Evolutionary conservation across 2,797 vertebrate species (phyloP).

Genomic region (Syngnathus rostellatus): DNA sequence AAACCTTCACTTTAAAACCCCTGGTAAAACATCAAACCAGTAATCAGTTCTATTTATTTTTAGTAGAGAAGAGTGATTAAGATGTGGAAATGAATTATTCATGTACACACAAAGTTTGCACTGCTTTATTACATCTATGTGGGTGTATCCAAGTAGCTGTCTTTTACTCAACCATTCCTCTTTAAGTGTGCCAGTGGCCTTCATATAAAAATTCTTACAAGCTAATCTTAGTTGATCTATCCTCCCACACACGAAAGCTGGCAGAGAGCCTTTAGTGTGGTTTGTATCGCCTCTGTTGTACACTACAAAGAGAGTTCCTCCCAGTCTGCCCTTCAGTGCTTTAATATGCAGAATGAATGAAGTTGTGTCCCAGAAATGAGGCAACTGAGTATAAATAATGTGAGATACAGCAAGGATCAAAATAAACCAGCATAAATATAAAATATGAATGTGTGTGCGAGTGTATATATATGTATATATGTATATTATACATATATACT

Average conservation of each 20-base stretch:
- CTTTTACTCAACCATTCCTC: neutral
- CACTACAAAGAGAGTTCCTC: constrained; percentile 49
- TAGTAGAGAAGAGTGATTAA: neutral
- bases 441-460: no score
- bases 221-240: constrained; percentile 18
- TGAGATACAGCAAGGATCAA: constrained; percentile 13
- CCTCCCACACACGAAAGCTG: constrained; percentile 17
- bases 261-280: constrained; percentile 41
- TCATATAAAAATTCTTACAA: constrained; percentile 13
- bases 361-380: constrained; percentile 40
- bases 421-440: neutral
- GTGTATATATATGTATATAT: no score
- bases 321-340: constrained; percentile 41
- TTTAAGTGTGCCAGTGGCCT: neutral
- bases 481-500: no score
- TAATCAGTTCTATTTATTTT: neutral
- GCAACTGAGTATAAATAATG: constrained; percentile 55
- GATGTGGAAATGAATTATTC: neutral
- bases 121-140: neutral
- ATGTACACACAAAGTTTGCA: neutral
- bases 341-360: constrained; percentile 35
- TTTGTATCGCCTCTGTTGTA: constrained; percentile 48
- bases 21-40: no score
- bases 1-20: no score
- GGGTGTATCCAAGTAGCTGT: neutral